These are phyloP conservation scores for Lithophane semibrunnea DNA, from an alignment of 2,888 invertebrate genomes.

Conservation along the genomic window DNA sequence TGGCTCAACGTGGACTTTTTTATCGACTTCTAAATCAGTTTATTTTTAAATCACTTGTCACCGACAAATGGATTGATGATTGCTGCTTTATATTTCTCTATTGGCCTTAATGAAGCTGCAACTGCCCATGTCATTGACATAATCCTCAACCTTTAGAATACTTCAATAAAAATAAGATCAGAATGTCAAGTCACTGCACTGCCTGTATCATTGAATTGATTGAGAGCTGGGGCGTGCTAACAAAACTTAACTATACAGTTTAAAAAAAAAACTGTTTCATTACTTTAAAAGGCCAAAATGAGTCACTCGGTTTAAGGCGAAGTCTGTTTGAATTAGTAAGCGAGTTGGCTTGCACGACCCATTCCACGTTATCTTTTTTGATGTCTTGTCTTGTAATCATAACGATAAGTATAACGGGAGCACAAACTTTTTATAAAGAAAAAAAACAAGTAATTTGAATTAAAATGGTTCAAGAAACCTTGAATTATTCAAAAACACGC, in stretches of 20 bases:
- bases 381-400: constrained; percentile 41
- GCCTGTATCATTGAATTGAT: constrained; percentile 62
- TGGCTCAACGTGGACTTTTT: constrained; percentile 4
- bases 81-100: not conserved
- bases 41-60: not conserved
- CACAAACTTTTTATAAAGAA: constrained; percentile 5
- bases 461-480: constrained; percentile 16
- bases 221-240: constrained; percentile 47
- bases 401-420: constrained; percentile 18
- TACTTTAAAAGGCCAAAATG: constrained; percentile 75
- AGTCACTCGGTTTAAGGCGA: constrained; percentile 66
- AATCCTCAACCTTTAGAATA: not conserved
- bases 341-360: constrained; percentile 16
- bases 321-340: constrained; percentile 48
- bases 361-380: constrained; percentile 37
- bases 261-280: constrained; percentile 72
- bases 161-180: constrained; percentile 35
- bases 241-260: constrained; percentile 51
- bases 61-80: not conserved
- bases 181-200: constrained; percentile 45
- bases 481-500: constrained; percentile 21
- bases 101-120: constrained; percentile 21
- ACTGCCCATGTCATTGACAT: constrained; percentile 3
- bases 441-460: constrained; percentile 14
- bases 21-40: not conserved